A percentile compares a stretch with the other conserved stretches of the same genome.
Evolutionary conservation across 2,113 vertebrate genomes (phyloP).

Genomic region (Butorides virescens): DNA sequence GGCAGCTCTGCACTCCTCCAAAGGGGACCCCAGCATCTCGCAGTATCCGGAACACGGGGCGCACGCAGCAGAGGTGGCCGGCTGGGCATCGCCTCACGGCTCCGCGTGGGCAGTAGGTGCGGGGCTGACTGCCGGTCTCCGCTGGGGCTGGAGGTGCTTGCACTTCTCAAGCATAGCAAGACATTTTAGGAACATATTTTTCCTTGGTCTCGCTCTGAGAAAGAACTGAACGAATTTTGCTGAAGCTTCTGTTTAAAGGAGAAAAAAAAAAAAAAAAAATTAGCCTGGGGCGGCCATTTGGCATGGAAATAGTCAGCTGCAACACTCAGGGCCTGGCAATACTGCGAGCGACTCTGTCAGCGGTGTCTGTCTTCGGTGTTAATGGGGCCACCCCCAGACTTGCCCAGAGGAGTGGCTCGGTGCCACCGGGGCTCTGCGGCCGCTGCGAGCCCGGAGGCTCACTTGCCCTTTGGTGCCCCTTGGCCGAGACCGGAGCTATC

Average conservation of each 20-base stretch:
- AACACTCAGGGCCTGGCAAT: background rate
- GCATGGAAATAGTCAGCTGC: background rate
- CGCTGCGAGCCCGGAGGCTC: background rate
- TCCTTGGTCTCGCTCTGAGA: background rate
- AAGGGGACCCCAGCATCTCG: background rate
- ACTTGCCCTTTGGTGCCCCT: fast-evolving
- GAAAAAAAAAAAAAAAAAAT: background rate
- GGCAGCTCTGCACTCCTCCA: background rate
- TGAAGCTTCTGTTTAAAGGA: conserved; percentile 24
- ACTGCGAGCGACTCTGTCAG: background rate
- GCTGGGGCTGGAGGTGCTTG: background rate
- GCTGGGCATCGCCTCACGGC: background rate
- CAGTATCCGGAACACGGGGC: background rate
- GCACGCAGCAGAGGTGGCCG: background rate
- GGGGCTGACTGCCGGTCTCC: background rate
- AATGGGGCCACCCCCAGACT: background rate
- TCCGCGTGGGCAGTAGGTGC: background rate
- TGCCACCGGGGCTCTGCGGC: background rate
- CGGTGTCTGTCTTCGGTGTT: background rate
- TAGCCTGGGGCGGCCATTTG: background rate
- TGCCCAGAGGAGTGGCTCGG: background rate
- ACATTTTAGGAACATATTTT: background rate
- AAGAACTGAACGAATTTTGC: conserved; percentile 29
- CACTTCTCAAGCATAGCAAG: background rate
- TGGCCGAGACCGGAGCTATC: background rate